Evolutionary conservation across 92 coral and sea anemone species (phyloP), one percentile per base, ranked within the genome.

Genomic region (Porites cylindrica): DNA sequence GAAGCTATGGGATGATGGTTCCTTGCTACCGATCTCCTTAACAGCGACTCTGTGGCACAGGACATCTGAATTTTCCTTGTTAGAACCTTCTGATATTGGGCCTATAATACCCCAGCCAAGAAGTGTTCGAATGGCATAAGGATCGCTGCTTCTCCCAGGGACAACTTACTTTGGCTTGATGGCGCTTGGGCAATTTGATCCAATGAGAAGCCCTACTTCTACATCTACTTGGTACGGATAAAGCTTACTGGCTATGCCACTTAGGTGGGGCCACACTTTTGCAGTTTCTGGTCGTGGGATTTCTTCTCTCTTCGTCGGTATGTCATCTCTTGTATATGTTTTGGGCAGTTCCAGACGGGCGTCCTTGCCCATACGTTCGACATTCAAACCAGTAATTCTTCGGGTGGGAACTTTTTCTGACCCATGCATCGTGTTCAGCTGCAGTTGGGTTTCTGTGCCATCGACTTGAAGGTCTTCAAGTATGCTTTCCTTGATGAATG

Each of bases 11-110:
- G 73, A 71, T 20, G 93, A 72, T 54, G 51, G 66, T 69, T 85
- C 84, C 74, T 87, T 73, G 67, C 66, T 80, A 70, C 90, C 89
- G 54, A 85, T 80, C 86, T 90, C 90, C 73, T 65, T 76, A 20
- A 88, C 88, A 51, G 86, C 88, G 72, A 76, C 85, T 67, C 92
- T 78, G 88, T 79, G 85, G 77, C 92, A 89, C 51, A 63, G 77
- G 43, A 83, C 75, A n/a, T 89, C 89, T 52, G 20, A 14, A 72
- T 68, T 70, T 50, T 83, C 80, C 24, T 21, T 61, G 54, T 76
- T 65, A 56, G 78, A 69, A 51, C 61, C 13, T 69, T 79, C 63
- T 51, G 76, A 65, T 16, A 82, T 72, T 76, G 88, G 77, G 18
- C 91, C 88, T 74, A 88, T 38, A 24, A 88, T 56, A 52, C 79